phyloP scores from a whole-genome alignment of 2,113 vertebrate genomes.

The Burhinus oedicnemus region DNA sequence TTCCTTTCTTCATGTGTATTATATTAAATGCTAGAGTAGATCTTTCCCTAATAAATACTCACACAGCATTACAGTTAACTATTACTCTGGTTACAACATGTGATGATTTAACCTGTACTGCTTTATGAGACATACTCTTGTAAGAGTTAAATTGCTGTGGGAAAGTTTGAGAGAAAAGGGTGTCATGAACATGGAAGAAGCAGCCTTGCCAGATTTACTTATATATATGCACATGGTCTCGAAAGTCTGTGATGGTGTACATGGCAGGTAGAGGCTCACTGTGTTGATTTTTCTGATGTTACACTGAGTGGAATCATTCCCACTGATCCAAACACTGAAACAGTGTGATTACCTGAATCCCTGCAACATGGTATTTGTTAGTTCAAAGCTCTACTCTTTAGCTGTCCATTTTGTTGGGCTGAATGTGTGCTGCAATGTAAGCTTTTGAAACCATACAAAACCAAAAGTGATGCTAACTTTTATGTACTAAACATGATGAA shows the following conservation, averaged over 20 bases:
- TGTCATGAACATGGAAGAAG: not conserved
- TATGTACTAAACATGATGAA: not conserved
- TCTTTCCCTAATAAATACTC: not conserved
- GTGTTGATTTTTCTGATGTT: not conserved
- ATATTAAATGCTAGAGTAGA: not conserved
- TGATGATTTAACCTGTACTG: not conserved
- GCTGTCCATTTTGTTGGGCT: not conserved
- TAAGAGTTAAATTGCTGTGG: not conserved
- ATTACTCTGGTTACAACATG: not conserved
- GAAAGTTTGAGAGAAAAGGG: not conserved
- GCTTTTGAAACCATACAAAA: not conserved
- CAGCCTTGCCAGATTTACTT: not conserved
- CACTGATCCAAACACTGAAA: not conserved
- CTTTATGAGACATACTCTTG: not conserved
- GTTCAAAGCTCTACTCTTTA: not conserved
- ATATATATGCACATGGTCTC: rapidly evolving
- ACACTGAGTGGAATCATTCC: not conserved
- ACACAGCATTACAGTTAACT: not conserved
- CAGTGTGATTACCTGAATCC: not conserved
- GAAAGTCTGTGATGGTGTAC: not conserved
- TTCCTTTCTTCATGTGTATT: not conserved
- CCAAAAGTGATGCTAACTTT: not conserved
- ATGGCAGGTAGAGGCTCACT: not conserved
- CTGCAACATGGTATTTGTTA: not conserved
- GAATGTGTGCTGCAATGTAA: not conserved